Percentiles rank a stretch among this genome's conserved stretches.
phyloP scores from a whole-genome alignment of 2,797 vertebrate genomes.

The Platyrinchus mystaceus region DNA sequence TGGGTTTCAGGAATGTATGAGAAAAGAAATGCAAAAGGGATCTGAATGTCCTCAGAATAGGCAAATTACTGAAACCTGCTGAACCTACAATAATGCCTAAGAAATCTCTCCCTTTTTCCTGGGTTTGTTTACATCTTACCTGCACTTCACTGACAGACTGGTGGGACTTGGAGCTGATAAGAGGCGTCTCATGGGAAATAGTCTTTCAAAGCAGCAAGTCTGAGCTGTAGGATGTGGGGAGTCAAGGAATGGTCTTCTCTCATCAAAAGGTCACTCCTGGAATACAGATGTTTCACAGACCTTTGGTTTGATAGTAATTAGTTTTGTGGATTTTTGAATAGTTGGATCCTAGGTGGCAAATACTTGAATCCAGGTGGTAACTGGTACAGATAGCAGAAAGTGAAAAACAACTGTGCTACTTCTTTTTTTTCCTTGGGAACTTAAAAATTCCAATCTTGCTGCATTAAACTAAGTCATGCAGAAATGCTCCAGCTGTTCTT shows the following conservation, averaged over 20 bases:
- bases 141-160: neutral
- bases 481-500: slow-evolving; percentile 72
- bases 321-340: slow-evolving; percentile 6
- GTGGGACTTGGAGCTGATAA: neutral
- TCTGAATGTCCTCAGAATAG: neutral
- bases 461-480: slow-evolving; percentile 69
- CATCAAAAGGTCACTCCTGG: neutral
- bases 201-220: neutral
- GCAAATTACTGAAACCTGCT: neutral
- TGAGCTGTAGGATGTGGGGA: neutral
- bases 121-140: neutral
- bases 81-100: neutral
- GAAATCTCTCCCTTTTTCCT: neutral
- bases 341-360: slow-evolving; percentile 19
- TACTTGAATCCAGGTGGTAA: slow-evolving; percentile 26
- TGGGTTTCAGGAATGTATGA: neutral
- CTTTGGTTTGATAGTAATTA: neutral
- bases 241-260: neutral
- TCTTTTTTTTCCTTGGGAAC: slow-evolving; percentile 20
- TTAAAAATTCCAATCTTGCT: slow-evolving; percentile 69
- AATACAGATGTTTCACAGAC: neutral
- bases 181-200: neutral
- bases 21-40: neutral
- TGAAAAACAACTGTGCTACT: slow-evolving; percentile 19
- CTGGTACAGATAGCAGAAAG: slow-evolving; percentile 43